Evolutionary conservation across 1,140 invertebrate genomes (phyloP), one percentile per base, ranked within the genome.

Genomic region (Ips nitidus): DNA sequence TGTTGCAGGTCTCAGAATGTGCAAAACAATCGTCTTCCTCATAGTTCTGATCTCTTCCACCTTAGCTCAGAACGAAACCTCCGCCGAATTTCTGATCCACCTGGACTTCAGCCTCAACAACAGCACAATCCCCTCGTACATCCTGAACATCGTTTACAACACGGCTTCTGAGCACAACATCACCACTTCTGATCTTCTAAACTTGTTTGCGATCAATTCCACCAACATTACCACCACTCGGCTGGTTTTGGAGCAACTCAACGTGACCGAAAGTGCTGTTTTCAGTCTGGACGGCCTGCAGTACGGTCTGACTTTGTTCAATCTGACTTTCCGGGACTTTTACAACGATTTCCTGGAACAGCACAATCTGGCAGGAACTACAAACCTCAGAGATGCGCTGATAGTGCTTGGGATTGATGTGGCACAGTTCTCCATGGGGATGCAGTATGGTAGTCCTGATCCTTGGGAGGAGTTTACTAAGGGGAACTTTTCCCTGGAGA

Each of bases 261-360:
- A 69, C 22, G 47, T 69, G 2, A 22, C 58, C 4, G 2, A 50
- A 4, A 8, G 7, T 37, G 1, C 3, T 6, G 53, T 69, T 2
- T 62, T 69, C 41, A 69, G 67, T 41, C 40, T 56, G 36, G 47
- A 69, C 40, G 67, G 58, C 7, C 47, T 69, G 7, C 43, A 69
- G 4, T 43, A 69, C 6, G 62, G 59, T 6, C 4, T 60, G 3
- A 41, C 52, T n/a, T 5, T 45, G 4, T 62, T 69, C 1, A 62
- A 69, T 37, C 40, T 41, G 45, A 69, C 59, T 2, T 61, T 60
- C n/a, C 43, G 47, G 0, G 45, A n/a, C 41, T 69, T 69, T 41
- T 69, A 69, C 52, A 62, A 56, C 6, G 56, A 8, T 22, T 2
- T 63, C 41, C 61, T 36, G 2, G n/a, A 1, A 8, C 39, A 43